Evolutionary conservation across 2,113 vertebrate genomes (phyloP), one percentile per base, ranked within the genome.

Genomic region (Merops nubicus): DNA sequence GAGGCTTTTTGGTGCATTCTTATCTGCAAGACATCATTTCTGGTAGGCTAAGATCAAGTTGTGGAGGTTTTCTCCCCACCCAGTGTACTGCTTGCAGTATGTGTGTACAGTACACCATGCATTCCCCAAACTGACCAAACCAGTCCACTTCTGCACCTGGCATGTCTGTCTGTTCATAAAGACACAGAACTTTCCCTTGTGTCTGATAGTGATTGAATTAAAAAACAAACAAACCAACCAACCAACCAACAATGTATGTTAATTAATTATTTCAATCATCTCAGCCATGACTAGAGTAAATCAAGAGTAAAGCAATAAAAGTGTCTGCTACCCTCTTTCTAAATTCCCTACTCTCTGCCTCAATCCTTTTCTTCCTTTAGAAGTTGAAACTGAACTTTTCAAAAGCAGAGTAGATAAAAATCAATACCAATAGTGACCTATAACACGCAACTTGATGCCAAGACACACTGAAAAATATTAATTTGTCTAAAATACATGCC

Each of bases 391-490:
- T 22, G n/a, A 85, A 88, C 68, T 53, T 48, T 70, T 69, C 56
- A 74, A 91, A 70, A 78, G 62, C 56, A 87, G 78, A 91, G 59
- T 13, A 94, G 93, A 89, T 70, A 63, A 88, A 92, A 92, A 89
- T 88, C 77, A 88, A 54, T 75, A 81, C 21, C 72, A 91, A 64
- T 72, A 89, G 59, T 47, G 76, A 77, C 23, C 34, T 34, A 48
- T 64, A 90, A 74, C 19, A 51, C 7, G 69, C 67, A 88, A 70
- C 64, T 81, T 84, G 22, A 36, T 85, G 78, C 36, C 73, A 91
- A 60, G 65, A 77, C 11, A 26, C 51, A 50, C 2, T 67, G 51
- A 93, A 92, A 59, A 82, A 68, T 43, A 93, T 12, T n/a, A 65
- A 96, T 69, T 73, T 56, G 76, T 40, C 65, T 64, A 50, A 75